phyloP scores from a whole-genome alignment of 1,140 invertebrate species.

The Eurosta solidaginis region DNA sequence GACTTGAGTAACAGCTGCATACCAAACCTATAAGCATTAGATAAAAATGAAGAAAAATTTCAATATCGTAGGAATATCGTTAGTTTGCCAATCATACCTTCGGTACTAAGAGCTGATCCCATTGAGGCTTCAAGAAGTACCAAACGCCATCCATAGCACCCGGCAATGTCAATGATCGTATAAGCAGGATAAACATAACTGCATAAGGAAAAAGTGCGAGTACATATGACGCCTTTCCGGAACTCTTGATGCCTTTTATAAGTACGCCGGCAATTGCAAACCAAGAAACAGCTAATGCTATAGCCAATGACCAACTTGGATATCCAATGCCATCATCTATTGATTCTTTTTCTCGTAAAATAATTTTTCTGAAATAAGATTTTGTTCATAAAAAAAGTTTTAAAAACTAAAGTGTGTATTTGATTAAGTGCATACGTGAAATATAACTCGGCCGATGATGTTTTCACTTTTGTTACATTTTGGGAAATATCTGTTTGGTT shows the following conservation, averaged over 20 bases:
- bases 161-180: conserved; percentile 73
- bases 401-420: background rate
- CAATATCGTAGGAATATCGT: background rate
- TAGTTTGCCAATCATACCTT: conserved; percentile 43
- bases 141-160: conserved; percentile 77
- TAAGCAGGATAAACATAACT: conserved; percentile 75
- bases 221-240: conserved; percentile 82
- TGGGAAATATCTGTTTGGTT: background rate
- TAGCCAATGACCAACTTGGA: conserved; percentile 74
- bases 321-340: conserved; percentile 74
- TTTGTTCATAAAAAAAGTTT: background rate
- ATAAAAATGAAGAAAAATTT: background rate
- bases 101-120: conserved; percentile 70
- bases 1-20: conserved; percentile 74
- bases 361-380: conserved; percentile 63
- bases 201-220: conserved; percentile 85
- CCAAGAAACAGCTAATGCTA: conserved; percentile 81
- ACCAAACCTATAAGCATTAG: conserved; percentile 71
- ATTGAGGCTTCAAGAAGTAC: conserved; percentile 78
- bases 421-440: conserved; percentile 62
- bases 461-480: conserved; percentile 35
- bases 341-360: conserved; percentile 69
- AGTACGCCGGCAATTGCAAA: conserved; percentile 75
- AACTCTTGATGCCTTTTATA: conserved; percentile 77
- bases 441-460: conserved; percentile 67